A percentile compares a stretch with the other conserved stretches of the same genome.
Conservation (phyloP, 2,888 invertebrate genomes). For the Tetheella fluctuosa region DNA sequence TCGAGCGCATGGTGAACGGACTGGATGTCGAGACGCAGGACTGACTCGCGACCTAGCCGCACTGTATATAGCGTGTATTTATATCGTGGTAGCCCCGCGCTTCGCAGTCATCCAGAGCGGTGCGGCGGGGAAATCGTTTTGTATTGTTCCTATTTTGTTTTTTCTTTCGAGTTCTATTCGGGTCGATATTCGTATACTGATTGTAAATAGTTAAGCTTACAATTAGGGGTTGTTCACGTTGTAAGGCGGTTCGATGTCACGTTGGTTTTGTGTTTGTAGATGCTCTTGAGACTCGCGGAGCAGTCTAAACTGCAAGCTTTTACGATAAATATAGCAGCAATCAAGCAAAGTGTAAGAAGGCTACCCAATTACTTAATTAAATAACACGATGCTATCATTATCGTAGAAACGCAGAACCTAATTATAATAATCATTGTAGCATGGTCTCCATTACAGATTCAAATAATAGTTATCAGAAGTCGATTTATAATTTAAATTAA, state of each 20-base stretch:
- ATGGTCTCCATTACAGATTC: conserved; percentile 16
- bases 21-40: conserved; percentile 92
- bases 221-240: conserved; percentile 59
- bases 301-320: conserved; percentile 26
- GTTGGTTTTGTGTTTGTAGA: conserved; percentile 30
- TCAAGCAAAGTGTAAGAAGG: no score
- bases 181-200: conserved; percentile 78
- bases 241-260: conserved; percentile 40
- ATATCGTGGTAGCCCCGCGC: conserved; percentile 54
- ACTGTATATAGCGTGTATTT: conserved; percentile 81
- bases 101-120: conserved; percentile 38
- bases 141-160: conserved; percentile 84
- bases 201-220: conserved; percentile 81
- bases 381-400: conserved; percentile 25
- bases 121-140: conserved; percentile 64
- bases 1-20: conserved; percentile 99
- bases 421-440: conserved; percentile 25
- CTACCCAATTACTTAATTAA: no score
- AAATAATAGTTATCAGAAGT: not conserved
- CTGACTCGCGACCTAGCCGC: conserved; percentile 62
- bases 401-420: conserved; percentile 29
- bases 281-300: conserved; percentile 30
- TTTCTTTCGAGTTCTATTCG: conserved; percentile 80
- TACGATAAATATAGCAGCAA: conserved; percentile 27
- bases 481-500: not conserved